These are phyloP conservation scores for Drusus annulatus DNA, from an alignment of 1,140 invertebrate species.

Conservation along the genomic window DNA sequence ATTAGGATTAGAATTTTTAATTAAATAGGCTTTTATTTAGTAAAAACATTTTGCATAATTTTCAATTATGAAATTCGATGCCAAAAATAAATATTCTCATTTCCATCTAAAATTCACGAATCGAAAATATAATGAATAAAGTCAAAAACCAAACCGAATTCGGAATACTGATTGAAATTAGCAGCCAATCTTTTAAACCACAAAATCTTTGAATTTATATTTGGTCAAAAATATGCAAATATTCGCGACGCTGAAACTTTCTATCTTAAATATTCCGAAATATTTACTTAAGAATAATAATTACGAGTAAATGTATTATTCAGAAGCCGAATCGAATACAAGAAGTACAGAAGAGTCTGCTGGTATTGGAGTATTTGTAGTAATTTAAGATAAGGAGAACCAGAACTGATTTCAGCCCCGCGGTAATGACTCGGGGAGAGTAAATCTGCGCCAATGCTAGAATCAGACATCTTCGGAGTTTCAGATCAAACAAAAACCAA, in stretches of 20 bases:
- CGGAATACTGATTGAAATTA: neutral
- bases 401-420: constrained; percentile 37
- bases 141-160: neutral
- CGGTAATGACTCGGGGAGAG: constrained; percentile 50
- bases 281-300: constrained; percentile 1
- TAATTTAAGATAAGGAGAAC: constrained; percentile 40
- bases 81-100: too few relatives aligned
- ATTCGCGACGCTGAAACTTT: neutral
- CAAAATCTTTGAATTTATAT: too few relatives aligned
- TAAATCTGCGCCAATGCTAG: constrained; percentile 48
- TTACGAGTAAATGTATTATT: constrained; percentile 9
- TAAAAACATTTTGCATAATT: too few relatives aligned
- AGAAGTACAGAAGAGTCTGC: neutral
- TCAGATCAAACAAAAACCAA: constrained; percentile 53
- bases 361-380: constrained; percentile 38
- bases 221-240: neutral
- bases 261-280: neutral
- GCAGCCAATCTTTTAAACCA: too few relatives aligned
- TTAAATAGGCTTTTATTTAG: too few relatives aligned
- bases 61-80: too few relatives aligned
- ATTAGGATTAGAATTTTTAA: too few relatives aligned
- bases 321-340: constrained; percentile 1
- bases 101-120: too few relatives aligned
- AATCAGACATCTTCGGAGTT: constrained; percentile 49
- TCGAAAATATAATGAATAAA: too few relatives aligned